Evolutionary conservation across 2,113 vertebrate genomes (phyloP).

Genomic region (Leucopternis melanops): DNA sequence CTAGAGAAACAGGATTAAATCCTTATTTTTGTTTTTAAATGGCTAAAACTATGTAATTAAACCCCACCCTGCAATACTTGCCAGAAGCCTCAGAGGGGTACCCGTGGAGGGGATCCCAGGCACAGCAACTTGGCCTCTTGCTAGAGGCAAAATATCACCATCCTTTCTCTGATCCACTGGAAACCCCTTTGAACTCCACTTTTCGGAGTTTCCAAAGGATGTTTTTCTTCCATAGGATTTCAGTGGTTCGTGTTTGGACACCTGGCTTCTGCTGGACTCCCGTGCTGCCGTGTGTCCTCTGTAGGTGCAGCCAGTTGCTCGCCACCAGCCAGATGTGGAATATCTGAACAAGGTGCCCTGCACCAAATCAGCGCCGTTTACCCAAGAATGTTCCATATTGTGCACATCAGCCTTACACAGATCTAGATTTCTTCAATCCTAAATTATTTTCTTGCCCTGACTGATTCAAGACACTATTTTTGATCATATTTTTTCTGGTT

Average conservation of each 20-base stretch:
- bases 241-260: background rate
- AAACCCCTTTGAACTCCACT: background rate
- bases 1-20: background rate
- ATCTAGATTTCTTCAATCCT: background rate
- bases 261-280: background rate
- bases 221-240: background rate
- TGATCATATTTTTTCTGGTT: background rate
- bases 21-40: background rate
- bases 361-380: background rate
- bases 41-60: background rate
- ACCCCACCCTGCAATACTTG: background rate
- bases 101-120: rapidly evolving
- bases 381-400: background rate
- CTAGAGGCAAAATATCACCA: background rate
- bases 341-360: background rate
- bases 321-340: background rate
- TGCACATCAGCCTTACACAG: background rate
- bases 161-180: background rate
- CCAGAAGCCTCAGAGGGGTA: background rate
- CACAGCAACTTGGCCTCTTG: background rate
- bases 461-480: background rate
- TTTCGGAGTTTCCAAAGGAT: background rate
- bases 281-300: background rate
- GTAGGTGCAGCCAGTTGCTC: background rate
- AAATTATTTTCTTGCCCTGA: background rate